These are phyloP conservation scores for Autographa gamma DNA, from an alignment of 2,888 invertebrate species.

Conservation along the genomic window DNA sequence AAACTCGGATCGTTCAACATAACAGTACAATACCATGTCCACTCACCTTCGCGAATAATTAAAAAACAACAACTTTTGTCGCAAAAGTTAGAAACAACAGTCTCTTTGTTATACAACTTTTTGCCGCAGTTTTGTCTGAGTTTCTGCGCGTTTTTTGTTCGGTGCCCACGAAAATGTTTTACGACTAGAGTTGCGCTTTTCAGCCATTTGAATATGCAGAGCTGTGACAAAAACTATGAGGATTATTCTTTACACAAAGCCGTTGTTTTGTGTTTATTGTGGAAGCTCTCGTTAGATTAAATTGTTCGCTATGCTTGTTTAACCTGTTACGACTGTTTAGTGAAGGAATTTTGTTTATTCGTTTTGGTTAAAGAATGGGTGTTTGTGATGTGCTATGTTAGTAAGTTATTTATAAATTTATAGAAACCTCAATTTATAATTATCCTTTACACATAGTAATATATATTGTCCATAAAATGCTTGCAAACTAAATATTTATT, in stretches of 20 bases:
- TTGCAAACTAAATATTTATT: too few species aligned
- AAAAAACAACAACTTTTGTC: conserved; percentile 35
- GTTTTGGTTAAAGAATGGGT: neutral
- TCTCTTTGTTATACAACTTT: conserved; percentile 71
- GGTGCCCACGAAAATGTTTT: conserved; percentile 66
- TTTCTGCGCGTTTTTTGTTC: conserved; percentile 56
- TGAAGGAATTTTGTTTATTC: neutral
- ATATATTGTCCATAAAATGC: too few species aligned
- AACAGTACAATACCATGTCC: neutral
- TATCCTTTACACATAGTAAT: too few species aligned
- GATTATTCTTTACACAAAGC: conserved; percentile 42
- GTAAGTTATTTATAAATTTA: too few species aligned
- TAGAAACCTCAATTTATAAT: too few species aligned
- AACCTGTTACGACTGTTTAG: conserved; percentile 1
- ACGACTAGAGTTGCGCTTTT: conserved; percentile 68
- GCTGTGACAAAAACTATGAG: conserved; percentile 51
- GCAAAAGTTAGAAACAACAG: conserved; percentile 58
- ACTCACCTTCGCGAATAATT: conserved; percentile 33
- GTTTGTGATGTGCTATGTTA: too few species aligned
- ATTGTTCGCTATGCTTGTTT: neutral
- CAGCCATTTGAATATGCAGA: conserved; percentile 50
- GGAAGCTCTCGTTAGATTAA: conserved; percentile 6
- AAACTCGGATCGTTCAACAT: neutral
- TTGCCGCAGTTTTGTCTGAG: conserved; percentile 66
- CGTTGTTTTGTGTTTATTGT: conserved; percentile 27